Base-by-base conservation (phyloP, 2,797 vertebrate species). In the Sebastes matsubarae region DNA sequence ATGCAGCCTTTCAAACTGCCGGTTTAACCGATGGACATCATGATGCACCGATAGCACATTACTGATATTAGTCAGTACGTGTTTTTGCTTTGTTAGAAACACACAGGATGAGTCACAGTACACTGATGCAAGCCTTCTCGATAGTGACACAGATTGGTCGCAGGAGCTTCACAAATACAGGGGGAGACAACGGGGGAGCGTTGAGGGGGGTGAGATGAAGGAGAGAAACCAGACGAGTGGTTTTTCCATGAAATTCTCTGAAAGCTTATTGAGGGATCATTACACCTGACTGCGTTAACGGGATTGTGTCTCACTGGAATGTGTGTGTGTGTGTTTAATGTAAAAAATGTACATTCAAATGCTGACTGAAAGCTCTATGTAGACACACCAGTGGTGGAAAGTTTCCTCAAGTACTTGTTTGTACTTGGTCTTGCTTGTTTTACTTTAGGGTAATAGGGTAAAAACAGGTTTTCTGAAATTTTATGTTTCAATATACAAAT, bases 241-340 rank as follows among this genome's bases (percentile, higher is more conserved):
- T 14, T 66, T 80, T 82, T 80, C 25, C 64, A 76, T 20, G 32
- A 79, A 87, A 88, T 87, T 87, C 82, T 72, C 54, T 16, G 22
- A 75, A 81, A 89, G 88, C 85, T 92, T 89, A 86, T 7, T 14
- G 61, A 79, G 52, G 83, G 86, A 88, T 89, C 77, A 85, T 85
- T 83, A 75, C 81, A 83, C 79, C 59, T 81, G 86, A 84, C 77
- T 87, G 79, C 30, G 2, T 80, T 91, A 78, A 91, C 3, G 2
- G 68, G 83, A 80, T 84, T 88, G 81, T 18, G 24, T 38, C 42
- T 75, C 14, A 1, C 61, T 81, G 82, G 83, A 91, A 87, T 90
- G 77, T 80, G 74, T 72, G 73, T 65, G 72, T 77, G 60, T 74
- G 78, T 55, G 38, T 81, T 82, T 79, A 68, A 78, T 42, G 54